phyloP scores from a whole-genome alignment of 2,888 invertebrate species.

The Melieria omissa region DNA sequence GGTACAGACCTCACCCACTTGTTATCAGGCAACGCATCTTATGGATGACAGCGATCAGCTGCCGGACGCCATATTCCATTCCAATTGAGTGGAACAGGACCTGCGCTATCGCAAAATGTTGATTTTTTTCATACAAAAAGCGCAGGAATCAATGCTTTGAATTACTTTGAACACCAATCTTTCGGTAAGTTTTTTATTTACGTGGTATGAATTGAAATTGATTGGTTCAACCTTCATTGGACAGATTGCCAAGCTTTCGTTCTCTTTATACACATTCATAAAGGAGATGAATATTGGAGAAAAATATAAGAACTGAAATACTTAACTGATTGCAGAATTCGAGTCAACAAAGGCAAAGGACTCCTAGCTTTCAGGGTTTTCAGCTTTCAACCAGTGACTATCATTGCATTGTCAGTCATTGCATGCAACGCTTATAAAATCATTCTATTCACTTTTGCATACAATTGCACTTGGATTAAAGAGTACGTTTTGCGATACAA shows the following conservation, averaged over 20 bases:
- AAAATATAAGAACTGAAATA: slow-evolving; percentile 3
- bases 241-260: slow-evolving; percentile 25
- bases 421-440: too few species aligned
- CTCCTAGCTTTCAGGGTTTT: too few species aligned
- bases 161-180: slow-evolving; percentile 18
- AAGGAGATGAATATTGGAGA: slow-evolving; percentile 17
- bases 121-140: slow-evolving; percentile 12
- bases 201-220: neutral
- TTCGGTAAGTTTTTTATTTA: slow-evolving; percentile 7
- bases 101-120: slow-evolving; percentile 46
- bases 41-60: slow-evolving; percentile 44
- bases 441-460: too few species aligned
- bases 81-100: slow-evolving; percentile 52
- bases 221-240: neutral
- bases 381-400: too few species aligned
- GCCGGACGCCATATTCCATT: slow-evolving; percentile 49
- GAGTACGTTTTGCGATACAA: too few species aligned
- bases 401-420: too few species aligned
- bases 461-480: too few species aligned
- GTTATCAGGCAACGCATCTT: slow-evolving; percentile 46
- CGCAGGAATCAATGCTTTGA: slow-evolving; percentile 16
- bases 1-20: slow-evolving; percentile 48
- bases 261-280: slow-evolving; percentile 20
- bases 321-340: too few species aligned
- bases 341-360: too few species aligned